Conservation (phyloP, 2,888 invertebrate genomes). For the Steinernema scapterisci region DNA sequence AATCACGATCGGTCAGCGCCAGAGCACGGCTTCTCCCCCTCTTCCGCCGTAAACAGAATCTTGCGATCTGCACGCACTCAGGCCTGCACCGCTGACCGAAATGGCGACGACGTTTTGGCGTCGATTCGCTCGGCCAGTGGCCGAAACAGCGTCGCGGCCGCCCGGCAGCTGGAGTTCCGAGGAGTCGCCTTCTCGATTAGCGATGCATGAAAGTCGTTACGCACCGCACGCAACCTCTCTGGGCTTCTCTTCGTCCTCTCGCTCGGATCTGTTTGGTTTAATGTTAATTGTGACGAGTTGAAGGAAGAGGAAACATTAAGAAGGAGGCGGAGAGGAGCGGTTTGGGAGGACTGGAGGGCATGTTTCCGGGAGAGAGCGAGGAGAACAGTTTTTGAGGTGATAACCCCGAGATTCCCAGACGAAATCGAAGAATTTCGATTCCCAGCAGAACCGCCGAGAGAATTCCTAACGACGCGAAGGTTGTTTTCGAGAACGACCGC, state of each 20-base stretch:
- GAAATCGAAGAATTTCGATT: too few species aligned
- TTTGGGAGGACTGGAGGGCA: too few species aligned
- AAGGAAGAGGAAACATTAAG: background rate
- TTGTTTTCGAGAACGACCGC: too few species aligned
- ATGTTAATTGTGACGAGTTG: too few species aligned
- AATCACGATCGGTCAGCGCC: constrained; percentile 11
- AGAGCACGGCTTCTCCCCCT: background rate
- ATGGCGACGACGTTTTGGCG: background rate
- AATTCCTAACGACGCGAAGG: too few species aligned
- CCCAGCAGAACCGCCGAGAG: too few species aligned
- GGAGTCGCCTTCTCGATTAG: constrained; percentile 12
- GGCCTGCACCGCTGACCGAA: constrained; percentile 1
- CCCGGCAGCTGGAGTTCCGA: constrained; percentile 4
- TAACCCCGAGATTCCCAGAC: too few species aligned
- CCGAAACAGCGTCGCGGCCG: background rate
- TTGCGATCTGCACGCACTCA: background rate
- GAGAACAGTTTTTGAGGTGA: background rate
- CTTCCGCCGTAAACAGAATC: background rate
- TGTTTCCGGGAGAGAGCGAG: too few species aligned
- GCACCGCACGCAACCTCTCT: constrained; percentile 22
- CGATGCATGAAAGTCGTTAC: constrained; percentile 29
- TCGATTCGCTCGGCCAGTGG: constrained; percentile 2
- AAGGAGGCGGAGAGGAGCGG: background rate
- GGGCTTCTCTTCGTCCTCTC: background rate
- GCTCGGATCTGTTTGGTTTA: background rate